These are phyloP conservation scores for Tapirus indicus DNA, from an alignment of 2,797 vertebrate species.

Conservation along the genomic window DNA sequence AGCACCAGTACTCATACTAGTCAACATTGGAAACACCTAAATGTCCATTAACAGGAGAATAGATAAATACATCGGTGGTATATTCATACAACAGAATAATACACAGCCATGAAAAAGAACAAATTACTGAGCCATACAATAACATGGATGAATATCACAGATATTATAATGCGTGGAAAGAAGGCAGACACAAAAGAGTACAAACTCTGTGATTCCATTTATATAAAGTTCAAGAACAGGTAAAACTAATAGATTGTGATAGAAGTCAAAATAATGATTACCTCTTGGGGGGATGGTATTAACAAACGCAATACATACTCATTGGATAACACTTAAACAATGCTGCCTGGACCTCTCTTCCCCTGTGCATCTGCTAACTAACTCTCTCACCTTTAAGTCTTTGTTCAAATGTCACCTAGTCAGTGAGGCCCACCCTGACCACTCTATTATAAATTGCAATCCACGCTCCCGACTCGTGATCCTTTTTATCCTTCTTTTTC, in stretches of 20 bases:
- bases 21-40: background rate
- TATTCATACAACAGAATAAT: background rate
- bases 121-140: background rate
- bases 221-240: background rate
- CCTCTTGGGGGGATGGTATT: background rate
- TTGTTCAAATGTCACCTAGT: background rate
- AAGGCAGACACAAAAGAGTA: background rate
- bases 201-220: background rate
- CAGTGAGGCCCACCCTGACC: background rate
- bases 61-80: background rate
- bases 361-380: background rate
- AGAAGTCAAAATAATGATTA: constrained; percentile 11
- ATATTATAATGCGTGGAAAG: background rate
- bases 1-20: background rate
- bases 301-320: background rate
- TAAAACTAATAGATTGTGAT: background rate
- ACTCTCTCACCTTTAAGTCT: background rate
- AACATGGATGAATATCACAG: background rate
- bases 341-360: background rate
- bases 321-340: background rate
- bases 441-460: background rate
- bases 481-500: background rate
- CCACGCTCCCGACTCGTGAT: background rate
- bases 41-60: background rate
- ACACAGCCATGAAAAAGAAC: background rate